A percentile compares a stretch with the other conserved stretches of the same genome.
Evolutionary conservation across 1,140 invertebrate species (phyloP).

Genomic region (Lasioglossum albipes): DNA sequence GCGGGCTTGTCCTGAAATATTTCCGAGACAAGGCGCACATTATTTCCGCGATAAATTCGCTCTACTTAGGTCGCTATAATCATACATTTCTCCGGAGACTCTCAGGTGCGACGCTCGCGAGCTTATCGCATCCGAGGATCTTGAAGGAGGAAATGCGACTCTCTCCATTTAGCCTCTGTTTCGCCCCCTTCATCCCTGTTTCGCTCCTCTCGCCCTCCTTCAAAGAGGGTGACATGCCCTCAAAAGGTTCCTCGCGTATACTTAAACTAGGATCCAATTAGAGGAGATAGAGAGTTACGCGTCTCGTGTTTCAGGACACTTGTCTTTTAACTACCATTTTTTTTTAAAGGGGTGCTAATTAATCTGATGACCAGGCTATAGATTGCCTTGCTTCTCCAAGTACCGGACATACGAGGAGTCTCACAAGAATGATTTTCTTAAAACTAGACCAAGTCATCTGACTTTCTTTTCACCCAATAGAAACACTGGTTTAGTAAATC

Average conservation of each 20-base stretch:
- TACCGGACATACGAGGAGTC: neutral
- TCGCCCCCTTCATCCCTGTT: neutral
- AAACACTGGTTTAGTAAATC: too few relatives aligned
- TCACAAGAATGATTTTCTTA: too few relatives aligned
- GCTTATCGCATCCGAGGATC: constrained; percentile 31
- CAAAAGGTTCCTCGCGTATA: constrained; percentile 37
- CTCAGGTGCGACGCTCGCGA: constrained; percentile 2
- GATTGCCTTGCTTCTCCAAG: too few relatives aligned
- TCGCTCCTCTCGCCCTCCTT: neutral
- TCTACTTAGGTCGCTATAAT: neutral
- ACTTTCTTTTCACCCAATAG: too few relatives aligned
- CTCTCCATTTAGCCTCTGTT: constrained; percentile 25
- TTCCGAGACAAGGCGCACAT: neutral
- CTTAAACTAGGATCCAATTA: constrained; percentile 46
- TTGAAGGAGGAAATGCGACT: constrained; percentile 37
- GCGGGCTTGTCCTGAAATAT: neutral
- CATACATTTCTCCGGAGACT: constrained; percentile 2
- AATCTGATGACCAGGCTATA: neutral
- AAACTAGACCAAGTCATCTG: too few relatives aligned
- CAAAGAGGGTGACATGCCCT: constrained; percentile 28
- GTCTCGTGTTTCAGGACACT: neutral
- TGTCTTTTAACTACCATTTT: neutral
- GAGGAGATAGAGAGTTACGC: neutral
- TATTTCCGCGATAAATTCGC: constrained; percentile 18
- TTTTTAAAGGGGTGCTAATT: constrained; percentile 25